Base-by-base conservation (phyloP, 1,140 invertebrate genomes). In the Patella vulgata region DNA sequence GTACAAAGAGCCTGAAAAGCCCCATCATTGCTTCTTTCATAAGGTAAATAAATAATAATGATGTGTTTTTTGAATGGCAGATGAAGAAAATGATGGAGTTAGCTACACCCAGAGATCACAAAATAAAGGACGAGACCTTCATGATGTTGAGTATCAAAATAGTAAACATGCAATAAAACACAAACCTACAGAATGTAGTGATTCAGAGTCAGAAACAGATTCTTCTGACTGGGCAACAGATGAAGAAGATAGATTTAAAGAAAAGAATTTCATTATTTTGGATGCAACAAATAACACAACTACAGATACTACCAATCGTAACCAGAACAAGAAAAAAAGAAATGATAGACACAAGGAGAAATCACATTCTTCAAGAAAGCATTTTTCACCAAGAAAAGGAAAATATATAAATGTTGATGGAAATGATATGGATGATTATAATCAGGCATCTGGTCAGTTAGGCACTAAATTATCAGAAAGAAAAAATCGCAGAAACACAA, bases 201-300 rank as follows among this genome's bases (percentile, higher is more conserved):
- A 59, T 19, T 28, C 61, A 51, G 65, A 68, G 27, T 53, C 56
- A 46, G 71, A 71, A 25, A 61, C 69, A 25, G 70, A 66, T 21
- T 28, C 59, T 33, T 59, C 63, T 4, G 63, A 58, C 30, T 44
- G 51, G 14, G 54, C 40, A n/a, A 54, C 57, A 6, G 57, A 60
- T 31, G 50, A 40, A 21, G 51, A 47, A 25, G 55, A 58, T 4
- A 21, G 17, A 2, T 30, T 42, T 9, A 17, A 30, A 36, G 56
- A 55, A 21, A 40, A 50, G 6, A 56, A 66, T 27, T 33, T 60
- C 12, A 48, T 66, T 27, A 58, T 59, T 25, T 50, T 61, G n/a
- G 59, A 62, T 31, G 59, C 50, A 3, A 51, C 65, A 27, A 62
- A 47, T 21, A 57, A 62, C 59, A 46, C 58, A 44, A 44, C 63